These are phyloP conservation scores for Zaprionus tsacasi DNA, from an alignment of 1,140 invertebrate genomes.

Conservation along the genomic window DNA sequence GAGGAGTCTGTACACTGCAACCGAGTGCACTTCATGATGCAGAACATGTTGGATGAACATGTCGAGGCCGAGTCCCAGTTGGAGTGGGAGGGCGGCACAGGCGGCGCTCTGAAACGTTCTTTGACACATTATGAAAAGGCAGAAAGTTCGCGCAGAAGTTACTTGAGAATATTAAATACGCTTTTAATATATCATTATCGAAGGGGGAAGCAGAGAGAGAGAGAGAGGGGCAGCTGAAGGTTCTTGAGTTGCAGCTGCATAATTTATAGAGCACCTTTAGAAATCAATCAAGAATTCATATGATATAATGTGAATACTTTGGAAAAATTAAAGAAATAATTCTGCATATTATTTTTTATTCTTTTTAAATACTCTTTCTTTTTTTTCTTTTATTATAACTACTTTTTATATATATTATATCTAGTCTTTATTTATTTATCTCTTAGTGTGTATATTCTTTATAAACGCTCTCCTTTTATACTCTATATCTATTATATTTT, in stretches of 20 bases:
- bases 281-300: constrained; percentile 1
- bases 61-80: not conserved
- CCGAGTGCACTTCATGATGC: constrained; percentile 44
- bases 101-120: constrained; percentile 41
- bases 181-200: constrained; percentile 11
- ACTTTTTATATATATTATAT: not conserved
- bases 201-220: not conserved
- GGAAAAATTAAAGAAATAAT: too few species aligned
- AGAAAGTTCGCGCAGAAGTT: not conserved
- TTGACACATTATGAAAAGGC: constrained; percentile 46
- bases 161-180: constrained; percentile 21
- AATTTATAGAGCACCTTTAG: too few species aligned
- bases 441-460: too few species aligned
- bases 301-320: too few species aligned
- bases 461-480: too few species aligned
- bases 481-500: too few species aligned
- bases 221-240: too few species aligned
- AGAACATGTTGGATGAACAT: constrained; percentile 43
- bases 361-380: not conserved
- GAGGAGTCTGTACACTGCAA: constrained; percentile 20
- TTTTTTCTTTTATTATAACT: not conserved
- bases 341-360: too few species aligned
- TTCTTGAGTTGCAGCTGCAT: not conserved
- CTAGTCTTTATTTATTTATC: too few species aligned
- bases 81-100: not conserved